phyloP scores from a whole-genome alignment of 2,888 invertebrate genomes.

The Acronicta psi region DNA sequence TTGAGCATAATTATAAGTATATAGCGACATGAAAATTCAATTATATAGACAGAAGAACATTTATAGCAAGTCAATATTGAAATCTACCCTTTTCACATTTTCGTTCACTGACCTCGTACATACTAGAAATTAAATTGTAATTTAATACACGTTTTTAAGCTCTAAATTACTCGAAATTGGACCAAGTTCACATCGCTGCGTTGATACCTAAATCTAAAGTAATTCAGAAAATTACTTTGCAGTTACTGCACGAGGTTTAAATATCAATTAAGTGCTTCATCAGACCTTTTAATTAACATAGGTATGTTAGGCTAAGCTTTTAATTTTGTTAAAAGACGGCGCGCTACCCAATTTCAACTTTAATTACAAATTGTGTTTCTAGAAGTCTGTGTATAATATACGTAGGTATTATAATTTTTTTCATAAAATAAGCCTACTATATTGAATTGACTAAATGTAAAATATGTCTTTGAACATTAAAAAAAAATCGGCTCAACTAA shows the following conservation, averaged over 20 bases:
- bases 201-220: conserved; percentile 40
- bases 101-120: not conserved
- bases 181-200: conserved; percentile 15
- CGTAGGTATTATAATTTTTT: not conserved
- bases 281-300: conserved; percentile 56
- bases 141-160: conserved; percentile 5
- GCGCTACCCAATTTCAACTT: conserved; percentile 26
- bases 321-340: conserved; percentile 53
- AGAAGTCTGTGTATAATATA: conserved; percentile 10
- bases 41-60: not conserved
- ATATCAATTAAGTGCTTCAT: conserved; percentile 54
- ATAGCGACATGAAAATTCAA: no score
- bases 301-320: conserved; percentile 46
- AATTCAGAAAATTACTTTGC: conserved; percentile 49
- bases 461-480: no score
- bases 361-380: conserved; percentile 38
- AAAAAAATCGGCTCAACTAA: no score
- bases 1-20: no score
- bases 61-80: not conserved
- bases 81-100: not conserved
- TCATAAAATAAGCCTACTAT: not conserved
- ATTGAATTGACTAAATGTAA: no score
- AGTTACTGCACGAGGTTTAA: conserved; percentile 46
- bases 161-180: conserved; percentile 16
- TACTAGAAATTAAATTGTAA: not conserved